phyloP scores from a whole-genome alignment of 1,140 invertebrate species.

The Apis dorsata region DNA sequence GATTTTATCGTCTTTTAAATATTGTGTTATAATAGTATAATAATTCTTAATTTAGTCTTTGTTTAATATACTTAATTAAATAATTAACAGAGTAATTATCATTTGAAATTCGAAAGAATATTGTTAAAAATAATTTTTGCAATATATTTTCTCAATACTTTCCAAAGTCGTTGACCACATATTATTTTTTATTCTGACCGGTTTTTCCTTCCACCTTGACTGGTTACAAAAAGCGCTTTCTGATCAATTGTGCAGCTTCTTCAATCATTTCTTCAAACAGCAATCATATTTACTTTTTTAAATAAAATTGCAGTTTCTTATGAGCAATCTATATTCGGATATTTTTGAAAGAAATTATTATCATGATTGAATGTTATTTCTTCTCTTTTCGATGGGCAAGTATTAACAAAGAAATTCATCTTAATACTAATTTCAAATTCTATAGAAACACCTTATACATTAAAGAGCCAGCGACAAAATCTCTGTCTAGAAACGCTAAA shows the following conservation, averaged over 20 bases:
- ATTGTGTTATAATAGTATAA: no score
- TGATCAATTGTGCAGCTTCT: background rate
- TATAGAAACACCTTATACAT: background rate
- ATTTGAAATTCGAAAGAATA: background rate
- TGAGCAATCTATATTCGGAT: background rate
- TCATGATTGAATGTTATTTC: background rate
- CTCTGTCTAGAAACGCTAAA: conserved; percentile 13
- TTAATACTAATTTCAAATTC: background rate
- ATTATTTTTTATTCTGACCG: conserved; percentile 42
- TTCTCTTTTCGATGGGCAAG: background rate
- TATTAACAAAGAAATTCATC: background rate
- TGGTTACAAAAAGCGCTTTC: conserved; percentile 23
- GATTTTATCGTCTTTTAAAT: background rate
- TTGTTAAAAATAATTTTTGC: conserved; percentile 1
- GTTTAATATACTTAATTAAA: conserved; percentile 19
- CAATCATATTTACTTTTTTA: background rate
- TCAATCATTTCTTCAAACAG: background rate
- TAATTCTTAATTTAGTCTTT: background rate
- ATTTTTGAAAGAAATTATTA: background rate
- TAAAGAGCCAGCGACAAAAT: background rate
- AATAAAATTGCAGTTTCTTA: background rate
- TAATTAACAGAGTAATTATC: conserved; percentile 7
- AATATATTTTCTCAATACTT: conserved; percentile 39
- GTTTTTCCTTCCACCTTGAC: conserved; percentile 43
- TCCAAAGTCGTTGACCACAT: conserved; percentile 27